Conservation (phyloP, 2,888 invertebrate species). For the Cryptosula pallasiana region DNA sequence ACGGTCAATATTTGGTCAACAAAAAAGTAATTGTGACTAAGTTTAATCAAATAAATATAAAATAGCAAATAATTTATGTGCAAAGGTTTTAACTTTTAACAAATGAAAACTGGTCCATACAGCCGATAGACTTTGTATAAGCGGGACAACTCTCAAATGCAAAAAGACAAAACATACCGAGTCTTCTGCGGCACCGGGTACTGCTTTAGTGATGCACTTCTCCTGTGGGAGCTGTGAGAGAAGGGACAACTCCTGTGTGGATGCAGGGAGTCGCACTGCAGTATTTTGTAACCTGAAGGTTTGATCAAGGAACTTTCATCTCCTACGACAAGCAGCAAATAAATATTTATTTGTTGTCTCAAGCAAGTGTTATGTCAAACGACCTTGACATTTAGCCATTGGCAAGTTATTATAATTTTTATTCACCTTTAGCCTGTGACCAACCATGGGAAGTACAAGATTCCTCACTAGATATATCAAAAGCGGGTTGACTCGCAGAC, state of each 20-base stretch:
- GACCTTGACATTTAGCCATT: background rate
- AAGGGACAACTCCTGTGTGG: background rate
- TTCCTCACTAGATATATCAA: conserved; percentile 10
- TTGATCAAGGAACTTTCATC: background rate
- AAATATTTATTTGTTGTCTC: background rate
- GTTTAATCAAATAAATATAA: no score
- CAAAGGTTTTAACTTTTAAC: no score
- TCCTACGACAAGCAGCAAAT: background rate
- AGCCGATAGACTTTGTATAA: no score
- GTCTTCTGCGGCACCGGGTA: background rate
- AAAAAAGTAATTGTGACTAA: no score
- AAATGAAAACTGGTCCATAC: no score
- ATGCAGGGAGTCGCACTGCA: background rate
- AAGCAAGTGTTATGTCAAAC: no score
- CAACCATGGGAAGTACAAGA: conserved; percentile 10
- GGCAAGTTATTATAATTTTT: background rate
- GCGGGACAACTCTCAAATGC: no score
- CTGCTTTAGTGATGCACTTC: conserved; percentile 4
- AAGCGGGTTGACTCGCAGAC: background rate
- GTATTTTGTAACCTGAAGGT: background rate
- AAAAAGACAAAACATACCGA: no score
- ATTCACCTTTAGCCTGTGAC: background rate
- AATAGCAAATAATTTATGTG: no score
- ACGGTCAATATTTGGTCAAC: no score
- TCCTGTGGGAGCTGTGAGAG: background rate